Percentiles rank a stretch among this genome's conserved stretches.
These are phyloP conservation scores for Cynopterus sphinx DNA, from an alignment of 2,797 vertebrate species.

Conservation along the genomic window DNA sequence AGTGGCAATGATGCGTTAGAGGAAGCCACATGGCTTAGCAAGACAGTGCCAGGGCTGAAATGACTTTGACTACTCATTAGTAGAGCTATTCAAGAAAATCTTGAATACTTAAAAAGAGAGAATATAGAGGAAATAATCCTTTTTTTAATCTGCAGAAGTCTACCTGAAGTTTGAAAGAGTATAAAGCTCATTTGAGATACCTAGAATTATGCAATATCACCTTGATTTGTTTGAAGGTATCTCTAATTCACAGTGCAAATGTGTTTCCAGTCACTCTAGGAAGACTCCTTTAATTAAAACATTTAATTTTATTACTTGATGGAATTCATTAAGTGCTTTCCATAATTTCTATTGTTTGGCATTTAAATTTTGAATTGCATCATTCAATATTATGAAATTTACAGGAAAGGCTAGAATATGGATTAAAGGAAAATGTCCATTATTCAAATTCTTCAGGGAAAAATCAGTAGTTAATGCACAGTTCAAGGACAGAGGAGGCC, in stretches of 20 bases:
- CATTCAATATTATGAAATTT: not conserved
- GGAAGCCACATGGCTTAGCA: constrained; percentile 49
- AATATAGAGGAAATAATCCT: not conserved
- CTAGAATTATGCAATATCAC: not conserved
- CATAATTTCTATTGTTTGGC: not conserved
- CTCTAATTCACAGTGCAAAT: not conserved
- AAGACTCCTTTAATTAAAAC: not conserved
- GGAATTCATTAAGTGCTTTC: not conserved
- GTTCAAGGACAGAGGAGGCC: not conserved
- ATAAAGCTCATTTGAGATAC: not conserved
- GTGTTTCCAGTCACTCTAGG: not conserved
- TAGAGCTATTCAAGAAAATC: not conserved
- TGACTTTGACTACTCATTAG: not conserved
- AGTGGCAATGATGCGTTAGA: constrained; percentile 50
- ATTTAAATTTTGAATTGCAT: not conserved
- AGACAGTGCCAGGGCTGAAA: constrained; percentile 28
- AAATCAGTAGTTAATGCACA: not conserved
- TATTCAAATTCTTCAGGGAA: not conserved
- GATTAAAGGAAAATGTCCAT: not conserved
- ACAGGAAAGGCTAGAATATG: not conserved
- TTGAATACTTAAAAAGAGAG: not conserved
- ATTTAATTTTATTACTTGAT: not conserved
- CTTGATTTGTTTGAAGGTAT: not conserved
- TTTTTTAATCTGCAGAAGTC: not conserved
- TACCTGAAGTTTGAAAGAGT: not conserved